A percentile compares a stretch with the other conserved stretches of the same genome.
These are phyloP conservation scores for Corvus moneduloides DNA, from an alignment of 2,113 vertebrate genomes.

Conservation along the genomic window DNA sequence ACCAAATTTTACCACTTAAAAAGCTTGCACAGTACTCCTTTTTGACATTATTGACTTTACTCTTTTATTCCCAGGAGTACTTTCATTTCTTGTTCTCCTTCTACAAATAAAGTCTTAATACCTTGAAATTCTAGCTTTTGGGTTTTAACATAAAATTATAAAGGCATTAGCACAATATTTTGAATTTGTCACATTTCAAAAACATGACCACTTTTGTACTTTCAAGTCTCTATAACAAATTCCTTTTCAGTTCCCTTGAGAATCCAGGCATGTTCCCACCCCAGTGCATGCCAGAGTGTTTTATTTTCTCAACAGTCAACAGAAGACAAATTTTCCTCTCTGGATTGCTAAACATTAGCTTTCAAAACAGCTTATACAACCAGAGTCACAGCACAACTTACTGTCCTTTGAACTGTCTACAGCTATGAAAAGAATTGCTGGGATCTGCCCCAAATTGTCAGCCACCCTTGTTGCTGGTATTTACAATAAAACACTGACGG, in stretches of 20 bases:
- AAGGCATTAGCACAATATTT: background rate
- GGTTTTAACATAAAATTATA: background rate
- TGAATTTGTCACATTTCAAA: background rate
- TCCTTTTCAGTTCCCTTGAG: background rate
- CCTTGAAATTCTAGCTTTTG: background rate
- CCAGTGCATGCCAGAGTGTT: background rate
- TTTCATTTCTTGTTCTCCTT: background rate
- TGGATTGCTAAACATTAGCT: background rate
- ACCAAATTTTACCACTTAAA: background rate
- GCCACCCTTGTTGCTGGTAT: background rate
- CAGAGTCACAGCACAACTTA: background rate
- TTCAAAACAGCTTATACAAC: background rate
- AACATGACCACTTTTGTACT: background rate
- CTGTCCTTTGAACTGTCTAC: background rate
- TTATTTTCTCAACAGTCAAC: background rate
- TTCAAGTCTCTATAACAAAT: background rate
- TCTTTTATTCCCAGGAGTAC: background rate
- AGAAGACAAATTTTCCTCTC: slow-evolving; percentile 2
- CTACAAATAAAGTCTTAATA: background rate
- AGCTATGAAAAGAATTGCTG: background rate
- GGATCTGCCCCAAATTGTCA: background rate
- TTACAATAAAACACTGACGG: background rate
- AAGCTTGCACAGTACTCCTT: background rate
- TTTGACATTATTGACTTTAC: background rate
- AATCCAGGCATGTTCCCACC: background rate